phyloP scores from a whole-genome alignment of 2,888 invertebrate species.

The Aleiodes alternator region DNA sequence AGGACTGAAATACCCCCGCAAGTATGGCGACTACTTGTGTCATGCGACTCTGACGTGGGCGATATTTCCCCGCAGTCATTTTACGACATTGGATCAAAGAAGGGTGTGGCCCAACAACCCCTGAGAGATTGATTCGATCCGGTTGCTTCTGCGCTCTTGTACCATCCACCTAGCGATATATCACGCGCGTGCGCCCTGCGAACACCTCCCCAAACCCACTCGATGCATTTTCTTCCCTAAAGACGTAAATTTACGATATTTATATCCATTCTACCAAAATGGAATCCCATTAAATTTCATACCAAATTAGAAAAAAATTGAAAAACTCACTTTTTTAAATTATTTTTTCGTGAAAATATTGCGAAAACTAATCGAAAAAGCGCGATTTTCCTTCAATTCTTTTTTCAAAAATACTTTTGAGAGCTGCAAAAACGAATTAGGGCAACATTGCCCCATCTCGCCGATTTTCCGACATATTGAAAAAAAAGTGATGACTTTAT shows the following conservation, averaged over 20 bases:
- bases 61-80: conserved; percentile 38
- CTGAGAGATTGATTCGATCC: conserved; percentile 71
- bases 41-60: conserved; percentile 50
- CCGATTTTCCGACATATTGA: no score
- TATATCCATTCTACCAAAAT: background rate
- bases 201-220: background rate
- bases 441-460: no score
- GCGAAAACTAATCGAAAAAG: no score
- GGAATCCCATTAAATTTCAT: background rate
- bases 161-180: conserved; percentile 48
- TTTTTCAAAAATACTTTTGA: no score
- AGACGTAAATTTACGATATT: no score
- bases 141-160: conserved; percentile 69
- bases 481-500: no score
- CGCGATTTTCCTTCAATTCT: no score
- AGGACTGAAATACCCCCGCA: conserved; percentile 7
- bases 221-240: conserved; percentile 5
- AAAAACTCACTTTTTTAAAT: background rate
- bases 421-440: no score
- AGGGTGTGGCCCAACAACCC: conserved; percentile 71
- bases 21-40: conserved; percentile 14
- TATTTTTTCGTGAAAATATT: no score
- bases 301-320: background rate
- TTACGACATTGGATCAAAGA: conserved; percentile 56
- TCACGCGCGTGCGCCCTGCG: conserved; percentile 42